A percentile compares a stretch with the other conserved stretches of the same genome.
These are phyloP conservation scores for Idris sp. DNA, from an alignment of 1,140 invertebrate species.

Conservation along the genomic window DNA sequence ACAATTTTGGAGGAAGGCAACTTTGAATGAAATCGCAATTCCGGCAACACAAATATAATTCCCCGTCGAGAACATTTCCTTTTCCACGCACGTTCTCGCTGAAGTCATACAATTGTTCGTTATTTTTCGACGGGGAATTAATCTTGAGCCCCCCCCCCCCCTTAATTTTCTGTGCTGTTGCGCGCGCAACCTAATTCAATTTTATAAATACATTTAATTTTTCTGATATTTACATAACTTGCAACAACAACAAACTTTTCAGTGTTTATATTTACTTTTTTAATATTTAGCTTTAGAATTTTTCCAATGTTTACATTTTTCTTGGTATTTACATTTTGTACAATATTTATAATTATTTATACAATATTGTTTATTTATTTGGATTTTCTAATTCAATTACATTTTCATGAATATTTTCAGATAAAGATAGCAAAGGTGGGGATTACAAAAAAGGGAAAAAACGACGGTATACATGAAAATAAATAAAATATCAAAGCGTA, in stretches of 20 bases:
- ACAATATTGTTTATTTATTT: no score
- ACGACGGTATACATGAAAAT: slow-evolving; percentile 54
- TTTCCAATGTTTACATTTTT: no score
- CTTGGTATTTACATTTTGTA: no score
- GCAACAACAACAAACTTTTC: no score
- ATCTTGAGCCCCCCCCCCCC: slow-evolving; percentile 6
- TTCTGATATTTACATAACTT: no score
- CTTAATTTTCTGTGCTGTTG: not conserved
- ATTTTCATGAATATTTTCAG: no score
- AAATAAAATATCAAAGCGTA: slow-evolving; percentile 65
- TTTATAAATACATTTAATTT: slow-evolving; percentile 3
- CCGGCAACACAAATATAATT: slow-evolving; percentile 30
- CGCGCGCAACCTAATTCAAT: slow-evolving; percentile 24
- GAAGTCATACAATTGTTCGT: slow-evolving; percentile 41
- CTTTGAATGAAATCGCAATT: slow-evolving; percentile 33
- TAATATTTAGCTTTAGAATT: no score
- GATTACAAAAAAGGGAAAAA: slow-evolving; percentile 20
- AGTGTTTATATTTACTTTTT: no score
- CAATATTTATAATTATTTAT: no score
- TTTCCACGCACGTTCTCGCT: slow-evolving; percentile 42
- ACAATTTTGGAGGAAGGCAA: slow-evolving; percentile 8
- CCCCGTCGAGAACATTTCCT: slow-evolving; percentile 26
- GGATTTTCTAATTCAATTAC: no score
- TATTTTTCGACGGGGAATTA: slow-evolving; percentile 37
- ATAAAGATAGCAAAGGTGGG: slow-evolving; percentile 7